Conservation (phyloP, 1,140 invertebrate species). For the roundworm (Caenorhabditis elegans) region DNA sequence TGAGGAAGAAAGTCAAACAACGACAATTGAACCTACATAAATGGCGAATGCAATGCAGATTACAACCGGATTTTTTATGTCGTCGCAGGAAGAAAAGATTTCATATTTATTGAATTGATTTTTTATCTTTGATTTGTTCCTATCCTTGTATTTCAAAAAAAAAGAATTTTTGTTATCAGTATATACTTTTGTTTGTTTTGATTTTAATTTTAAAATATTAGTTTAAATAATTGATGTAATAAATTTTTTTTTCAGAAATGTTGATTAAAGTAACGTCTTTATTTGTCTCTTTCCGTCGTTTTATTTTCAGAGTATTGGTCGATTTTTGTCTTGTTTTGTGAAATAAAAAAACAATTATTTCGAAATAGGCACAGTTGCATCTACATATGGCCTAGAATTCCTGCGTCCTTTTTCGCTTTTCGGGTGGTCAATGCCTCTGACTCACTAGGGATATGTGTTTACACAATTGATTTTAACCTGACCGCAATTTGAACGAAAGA, state of each 20-base stretch:
- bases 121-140: neutral
- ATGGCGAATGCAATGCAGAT: neutral
- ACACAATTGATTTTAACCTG: slow-evolving; percentile 22
- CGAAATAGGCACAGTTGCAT: too few relatives aligned
- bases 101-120: slow-evolving; percentile 11
- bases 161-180: too few relatives aligned
- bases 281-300: too few relatives aligned
- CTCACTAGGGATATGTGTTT: slow-evolving; percentile 25
- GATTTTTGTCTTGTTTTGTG: too few relatives aligned
- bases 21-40: neutral
- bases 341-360: too few relatives aligned
- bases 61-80: slow-evolving; percentile 14
- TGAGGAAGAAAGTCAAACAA: neutral
- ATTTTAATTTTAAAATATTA: too few relatives aligned
- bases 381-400: neutral
- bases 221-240: too few relatives aligned
- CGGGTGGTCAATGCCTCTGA: neutral
- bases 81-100: neutral
- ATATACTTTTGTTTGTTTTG: too few relatives aligned
- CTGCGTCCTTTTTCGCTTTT: neutral
- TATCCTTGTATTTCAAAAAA: too few relatives aligned
- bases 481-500: neutral
- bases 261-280: too few relatives aligned
- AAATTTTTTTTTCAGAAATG: too few relatives aligned
- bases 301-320: too few relatives aligned